Conservation (phyloP, 2,888 invertebrate species). For the Coelinius sp. region DNA sequence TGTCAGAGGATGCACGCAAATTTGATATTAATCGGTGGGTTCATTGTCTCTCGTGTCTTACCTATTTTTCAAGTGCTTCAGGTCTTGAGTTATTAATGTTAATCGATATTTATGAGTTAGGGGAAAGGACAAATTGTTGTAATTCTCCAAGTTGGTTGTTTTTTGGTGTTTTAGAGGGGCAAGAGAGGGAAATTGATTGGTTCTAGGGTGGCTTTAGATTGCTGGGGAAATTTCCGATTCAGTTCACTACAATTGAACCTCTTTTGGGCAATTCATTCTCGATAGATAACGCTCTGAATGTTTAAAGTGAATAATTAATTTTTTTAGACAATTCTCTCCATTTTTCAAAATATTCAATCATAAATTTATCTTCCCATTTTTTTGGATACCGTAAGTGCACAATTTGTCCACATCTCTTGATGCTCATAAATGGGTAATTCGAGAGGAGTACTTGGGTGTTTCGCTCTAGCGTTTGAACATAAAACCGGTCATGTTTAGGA, state of each 20-base stretch:
- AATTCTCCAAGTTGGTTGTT: neutral
- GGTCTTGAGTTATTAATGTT: neutral
- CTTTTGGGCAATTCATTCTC: neutral
- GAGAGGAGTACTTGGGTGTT: conserved; percentile 14
- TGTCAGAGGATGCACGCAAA: conserved; percentile 7
- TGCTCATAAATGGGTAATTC: conserved; percentile 20
- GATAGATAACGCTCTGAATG: too few relatives aligned
- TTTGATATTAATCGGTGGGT: neutral
- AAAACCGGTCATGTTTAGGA: conserved; percentile 20
- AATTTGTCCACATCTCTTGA: conserved; percentile 3
- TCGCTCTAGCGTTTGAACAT: conserved; percentile 16
- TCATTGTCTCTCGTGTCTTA: neutral
- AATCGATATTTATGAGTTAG: neutral
- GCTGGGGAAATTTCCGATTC: neutral
- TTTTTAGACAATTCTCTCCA: neutral
- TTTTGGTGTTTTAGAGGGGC: neutral
- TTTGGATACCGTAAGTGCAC: neutral
- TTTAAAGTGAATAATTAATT: too few relatives aligned
- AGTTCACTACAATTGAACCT: neutral
- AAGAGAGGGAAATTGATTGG: neutral
- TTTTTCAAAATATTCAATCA: neutral
- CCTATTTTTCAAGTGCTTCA: neutral
- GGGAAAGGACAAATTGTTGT: neutral
- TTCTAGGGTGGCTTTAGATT: too few relatives aligned
- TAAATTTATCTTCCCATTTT: neutral